These are phyloP conservation scores for Diabrotica virgifera DNA, from an alignment of 1,140 invertebrate species.

Conservation along the genomic window DNA sequence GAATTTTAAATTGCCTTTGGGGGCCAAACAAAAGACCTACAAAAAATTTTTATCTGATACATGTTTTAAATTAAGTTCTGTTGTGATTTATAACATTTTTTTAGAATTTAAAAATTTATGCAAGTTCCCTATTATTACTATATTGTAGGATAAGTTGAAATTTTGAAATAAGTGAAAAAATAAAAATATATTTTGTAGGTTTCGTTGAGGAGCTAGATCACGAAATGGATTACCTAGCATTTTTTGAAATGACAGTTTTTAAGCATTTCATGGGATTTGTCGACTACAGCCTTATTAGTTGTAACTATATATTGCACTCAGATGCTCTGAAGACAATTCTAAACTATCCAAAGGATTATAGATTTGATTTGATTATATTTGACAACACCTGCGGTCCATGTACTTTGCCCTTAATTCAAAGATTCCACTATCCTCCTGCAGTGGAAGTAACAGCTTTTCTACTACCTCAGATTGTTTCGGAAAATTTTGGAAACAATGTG, in stretches of 20 bases:
- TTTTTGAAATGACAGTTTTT: background rate
- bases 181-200: no score
- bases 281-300: conserved; percentile 21
- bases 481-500: conserved; percentile 26
- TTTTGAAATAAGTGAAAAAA: no score
- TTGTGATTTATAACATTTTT: no score
- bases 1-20: no score
- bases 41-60: no score
- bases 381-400: conserved; percentile 29
- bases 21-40: no score
- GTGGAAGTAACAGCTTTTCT: conserved; percentile 32
- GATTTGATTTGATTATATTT: conserved; percentile 33
- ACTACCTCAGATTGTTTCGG: conserved; percentile 25
- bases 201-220: no score
- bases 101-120: no score
- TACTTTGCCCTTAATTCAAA: conserved; percentile 29
- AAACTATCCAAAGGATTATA: conserved; percentile 30
- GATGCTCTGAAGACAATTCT: conserved; percentile 26
- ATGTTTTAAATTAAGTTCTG: no score
- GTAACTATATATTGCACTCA: conserved; percentile 22
- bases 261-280: conserved; percentile 6
- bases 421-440: conserved; percentile 23
- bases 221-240: no score
- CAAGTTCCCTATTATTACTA: no score
- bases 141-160: no score